Base-by-base conservation (phyloP, 1,140 invertebrate genomes). In the Linepithema humile region DNA sequence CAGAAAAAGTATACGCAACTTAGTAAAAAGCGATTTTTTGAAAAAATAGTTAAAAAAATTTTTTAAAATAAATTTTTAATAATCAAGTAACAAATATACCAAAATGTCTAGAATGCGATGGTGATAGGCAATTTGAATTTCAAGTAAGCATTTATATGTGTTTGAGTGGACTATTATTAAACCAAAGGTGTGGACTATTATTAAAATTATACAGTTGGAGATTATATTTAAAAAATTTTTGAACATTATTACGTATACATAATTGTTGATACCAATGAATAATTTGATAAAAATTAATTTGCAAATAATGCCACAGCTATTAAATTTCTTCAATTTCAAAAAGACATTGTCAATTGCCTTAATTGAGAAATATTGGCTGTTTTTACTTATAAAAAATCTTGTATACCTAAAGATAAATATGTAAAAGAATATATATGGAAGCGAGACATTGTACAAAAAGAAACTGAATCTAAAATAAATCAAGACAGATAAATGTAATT, bases 321-420 rank as follows among this genome's bases (percentile, higher is more conserved):
- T 99, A 32, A 96, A 97, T 90, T 95, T 96, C 85, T 93, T 98
- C 0, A 95, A 96, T 74, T 95, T 97, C n/a, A n/a, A 70, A 96
- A 97, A 74, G 94, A 95, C 82, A 92, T 96, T 60, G 94, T 96
- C 17, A 95, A 96, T 20, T 96, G 95, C 86, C 94, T 99, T 43
- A 98, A 99, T 94, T 99, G 98, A 97, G 98, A 98, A 48, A 96
- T 98, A 43, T 91, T 99, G 60, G 95, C 96, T 60, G 93, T 99
- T 15, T 99, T 97, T 91, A 98, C 98, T 0, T 99, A 98, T 92
- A 95, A 95, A 91, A 95, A 95, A 26, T 98, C 96, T 93, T 99
- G 98, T 92, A 90, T 92, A 53, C 92, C 91, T 53, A 95, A 95
- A 50, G 94, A 94, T 69, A 94, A 94, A 35, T 98, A 98, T 92